Conservation (phyloP, 2,797 vertebrate species). For the Microctenopoma steveboyesi region DNA sequence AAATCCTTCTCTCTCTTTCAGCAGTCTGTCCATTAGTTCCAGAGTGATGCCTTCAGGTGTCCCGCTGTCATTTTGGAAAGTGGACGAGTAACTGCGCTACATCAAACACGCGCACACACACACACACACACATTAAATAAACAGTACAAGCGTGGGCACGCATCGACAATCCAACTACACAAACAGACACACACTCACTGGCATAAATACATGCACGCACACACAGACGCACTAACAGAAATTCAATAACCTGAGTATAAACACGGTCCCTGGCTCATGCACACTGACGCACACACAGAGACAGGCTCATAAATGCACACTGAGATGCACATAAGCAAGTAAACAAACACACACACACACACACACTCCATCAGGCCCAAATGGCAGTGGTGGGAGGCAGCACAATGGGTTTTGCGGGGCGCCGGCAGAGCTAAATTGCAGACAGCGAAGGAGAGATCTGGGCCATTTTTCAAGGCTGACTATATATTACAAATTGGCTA, state of each 20-base stretch:
- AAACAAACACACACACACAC: conserved; percentile 52
- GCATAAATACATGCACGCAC: not conserved
- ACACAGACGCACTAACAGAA: conserved; percentile 42
- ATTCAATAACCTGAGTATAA: conserved; percentile 67
- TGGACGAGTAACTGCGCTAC: conserved; percentile 39
- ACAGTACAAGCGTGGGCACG: conserved; percentile 1
- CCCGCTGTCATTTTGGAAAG: conserved; percentile 46
- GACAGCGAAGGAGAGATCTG: conserved; percentile 80
- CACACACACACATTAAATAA: conserved; percentile 19
- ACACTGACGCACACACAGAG: conserved; percentile 17
- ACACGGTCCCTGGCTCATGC: conserved; percentile 33
- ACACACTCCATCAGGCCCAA: conserved; percentile 64
- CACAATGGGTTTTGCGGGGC: conserved; percentile 75
- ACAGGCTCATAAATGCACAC: conserved; percentile 57
- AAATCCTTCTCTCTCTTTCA: not conserved
- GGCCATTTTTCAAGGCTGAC: conserved; percentile 83
- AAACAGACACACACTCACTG: not conserved
- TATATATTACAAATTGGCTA: conserved; percentile 82
- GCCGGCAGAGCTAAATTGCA: conserved; percentile 80
- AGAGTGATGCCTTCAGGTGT: conserved; percentile 50
- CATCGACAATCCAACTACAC: not conserved
- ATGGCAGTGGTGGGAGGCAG: conserved; percentile 66
- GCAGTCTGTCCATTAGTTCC: conserved; percentile 34
- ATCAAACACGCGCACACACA: conserved; percentile 19
- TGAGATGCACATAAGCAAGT: conserved; percentile 60